These are phyloP conservation scores for Selene dorsalis DNA, from an alignment of 2,797 vertebrate genomes.

Conservation along the genomic window DNA sequence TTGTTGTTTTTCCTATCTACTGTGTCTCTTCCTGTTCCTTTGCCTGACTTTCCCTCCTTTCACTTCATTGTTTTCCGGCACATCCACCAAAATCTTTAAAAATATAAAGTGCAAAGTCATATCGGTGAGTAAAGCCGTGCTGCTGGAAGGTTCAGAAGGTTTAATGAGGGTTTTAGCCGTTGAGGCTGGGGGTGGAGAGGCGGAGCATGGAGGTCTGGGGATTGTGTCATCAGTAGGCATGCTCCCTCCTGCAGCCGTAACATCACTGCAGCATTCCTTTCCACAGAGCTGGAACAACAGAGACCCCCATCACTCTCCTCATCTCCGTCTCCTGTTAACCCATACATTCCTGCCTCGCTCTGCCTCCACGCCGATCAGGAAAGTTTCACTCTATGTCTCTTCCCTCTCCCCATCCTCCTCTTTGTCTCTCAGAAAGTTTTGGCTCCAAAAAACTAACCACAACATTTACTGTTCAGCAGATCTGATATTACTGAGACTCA, in stretches of 20 bases:
- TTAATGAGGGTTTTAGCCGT: constrained; percentile 70
- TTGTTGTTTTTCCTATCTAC: constrained; percentile 25
- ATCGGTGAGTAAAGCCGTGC: constrained; percentile 32
- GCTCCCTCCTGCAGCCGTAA: constrained; percentile 85
- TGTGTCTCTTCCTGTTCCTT: constrained; percentile 54
- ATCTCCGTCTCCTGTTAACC: constrained; percentile 68
- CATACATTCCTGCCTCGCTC: constrained; percentile 54
- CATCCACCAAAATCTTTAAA: constrained; percentile 5
- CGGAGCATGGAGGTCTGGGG: constrained; percentile 72
- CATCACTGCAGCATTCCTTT: constrained; percentile 88
- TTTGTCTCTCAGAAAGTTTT: constrained; percentile 24
- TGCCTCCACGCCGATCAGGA: constrained; percentile 28
- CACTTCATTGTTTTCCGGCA: constrained; percentile 24
- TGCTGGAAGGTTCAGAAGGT: constrained; percentile 53
- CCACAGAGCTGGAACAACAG: constrained; percentile 81
- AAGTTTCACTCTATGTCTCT: constrained; percentile 28
- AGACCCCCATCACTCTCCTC: constrained; percentile 74
- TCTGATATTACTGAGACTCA: constrained; percentile 56
- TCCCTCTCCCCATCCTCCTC: constrained; percentile 34
- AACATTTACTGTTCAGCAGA: constrained; percentile 73
- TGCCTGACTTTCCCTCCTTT: constrained; percentile 41
- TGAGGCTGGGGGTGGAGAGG: constrained; percentile 56
- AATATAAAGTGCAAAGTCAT: neutral
- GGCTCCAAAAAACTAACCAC: constrained; percentile 58
- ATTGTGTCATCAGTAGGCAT: constrained; percentile 86